These are phyloP conservation scores for Cephus pulcher DNA, from an alignment of 2,888 invertebrate species.

Conservation along the genomic window DNA sequence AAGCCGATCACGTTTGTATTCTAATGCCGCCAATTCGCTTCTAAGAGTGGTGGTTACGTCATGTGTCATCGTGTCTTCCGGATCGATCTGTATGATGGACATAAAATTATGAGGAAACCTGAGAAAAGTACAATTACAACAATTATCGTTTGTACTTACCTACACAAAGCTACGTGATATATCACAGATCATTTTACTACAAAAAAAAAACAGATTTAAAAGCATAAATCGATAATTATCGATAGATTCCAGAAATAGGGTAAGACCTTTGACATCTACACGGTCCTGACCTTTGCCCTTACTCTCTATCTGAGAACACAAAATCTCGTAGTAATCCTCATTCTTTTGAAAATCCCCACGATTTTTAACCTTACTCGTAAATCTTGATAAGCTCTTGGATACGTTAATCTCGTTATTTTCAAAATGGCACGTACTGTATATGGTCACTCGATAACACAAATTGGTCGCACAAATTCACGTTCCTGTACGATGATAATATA, in stretches of 20 bases:
- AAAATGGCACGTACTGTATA: constrained; percentile 10
- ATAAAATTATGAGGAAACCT: background rate
- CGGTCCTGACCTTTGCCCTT: background rate
- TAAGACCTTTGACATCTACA: background rate
- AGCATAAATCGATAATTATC: background rate
- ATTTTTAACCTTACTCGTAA: background rate
- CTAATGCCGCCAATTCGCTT: constrained; percentile 86
- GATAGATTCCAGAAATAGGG: background rate
- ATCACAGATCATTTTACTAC: background rate
- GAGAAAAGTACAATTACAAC: background rate
- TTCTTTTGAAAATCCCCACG: background rate
- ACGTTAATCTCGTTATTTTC: background rate
- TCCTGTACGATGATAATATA: background rate
- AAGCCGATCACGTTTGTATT: constrained; percentile 86
- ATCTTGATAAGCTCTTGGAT: background rate
- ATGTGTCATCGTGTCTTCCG: constrained; percentile 65
- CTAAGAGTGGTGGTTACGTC: constrained; percentile 82
- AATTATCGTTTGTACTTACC: background rate
- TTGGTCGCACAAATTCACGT: background rate
- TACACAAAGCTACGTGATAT: background rate
- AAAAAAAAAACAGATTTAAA: background rate
- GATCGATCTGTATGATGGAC: constrained; percentile 59
- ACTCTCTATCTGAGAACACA: background rate
- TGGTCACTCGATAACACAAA: background rate
- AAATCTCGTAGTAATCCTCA: background rate